Conservation (phyloP, 2,113 vertebrate genomes). For the Xenus cinereus region DNA sequence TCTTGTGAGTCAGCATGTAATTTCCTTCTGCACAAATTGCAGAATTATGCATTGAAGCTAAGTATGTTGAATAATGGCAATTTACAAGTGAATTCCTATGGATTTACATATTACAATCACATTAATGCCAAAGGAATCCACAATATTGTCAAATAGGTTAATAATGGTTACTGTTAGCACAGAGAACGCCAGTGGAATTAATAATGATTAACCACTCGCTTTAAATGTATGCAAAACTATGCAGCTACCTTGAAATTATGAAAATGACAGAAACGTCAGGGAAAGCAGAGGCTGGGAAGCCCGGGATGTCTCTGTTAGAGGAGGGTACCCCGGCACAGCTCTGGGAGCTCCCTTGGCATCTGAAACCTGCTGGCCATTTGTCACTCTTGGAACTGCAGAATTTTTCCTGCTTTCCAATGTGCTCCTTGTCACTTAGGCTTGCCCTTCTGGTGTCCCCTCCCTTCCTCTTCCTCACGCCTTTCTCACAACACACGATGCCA, state of each 20-base stretch:
- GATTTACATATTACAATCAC: conserved; percentile 53
- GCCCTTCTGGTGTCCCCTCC: background rate
- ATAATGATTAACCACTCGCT: conserved; percentile 36
- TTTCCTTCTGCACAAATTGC: conserved; percentile 51
- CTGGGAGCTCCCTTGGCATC: background rate
- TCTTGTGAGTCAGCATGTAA: conserved; percentile 54
- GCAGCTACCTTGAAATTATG: conserved; percentile 29
- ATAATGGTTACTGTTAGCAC: conserved; percentile 32
- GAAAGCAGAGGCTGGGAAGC: background rate
- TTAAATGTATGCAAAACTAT: conserved; percentile 39
- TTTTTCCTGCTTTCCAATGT: background rate
- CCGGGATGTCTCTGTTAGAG: background rate
- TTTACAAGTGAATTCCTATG: conserved; percentile 53
- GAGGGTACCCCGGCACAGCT: background rate
- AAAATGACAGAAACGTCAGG: background rate
- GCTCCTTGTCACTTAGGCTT: background rate
- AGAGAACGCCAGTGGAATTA: conserved; percentile 15
- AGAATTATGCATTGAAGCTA: conserved; percentile 42
- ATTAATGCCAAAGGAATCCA: conserved; percentile 46
- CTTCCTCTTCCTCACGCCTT: background rate
- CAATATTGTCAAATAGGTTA: conserved; percentile 50
- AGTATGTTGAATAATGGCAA: conserved; percentile 38
- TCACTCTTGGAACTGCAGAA: background rate
- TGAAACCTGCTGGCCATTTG: background rate
- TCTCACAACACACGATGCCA: background rate